These are phyloP conservation scores for Ataeniobius toweri DNA, from an alignment of 2,797 vertebrate genomes.

Conservation along the genomic window DNA sequence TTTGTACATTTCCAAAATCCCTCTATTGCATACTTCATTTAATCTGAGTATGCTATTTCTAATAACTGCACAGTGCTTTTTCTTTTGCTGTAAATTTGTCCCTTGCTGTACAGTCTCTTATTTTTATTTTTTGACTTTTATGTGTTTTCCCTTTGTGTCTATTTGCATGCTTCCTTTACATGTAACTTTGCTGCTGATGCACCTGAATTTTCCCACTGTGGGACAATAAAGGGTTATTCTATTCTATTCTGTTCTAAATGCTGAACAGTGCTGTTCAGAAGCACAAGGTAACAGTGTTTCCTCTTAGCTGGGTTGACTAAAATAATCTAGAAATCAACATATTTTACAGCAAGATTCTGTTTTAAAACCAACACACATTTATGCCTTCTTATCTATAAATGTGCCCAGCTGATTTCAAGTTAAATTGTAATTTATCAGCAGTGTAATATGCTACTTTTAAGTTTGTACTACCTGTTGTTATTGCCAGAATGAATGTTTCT, in stretches of 20 bases:
- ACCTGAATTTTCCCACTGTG: too few relatives aligned
- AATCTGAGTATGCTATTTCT: too few relatives aligned
- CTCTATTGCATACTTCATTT: too few relatives aligned
- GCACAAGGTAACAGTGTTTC: neutral
- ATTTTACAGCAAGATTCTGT: neutral
- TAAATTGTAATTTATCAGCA: neutral
- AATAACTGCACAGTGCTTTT: too few relatives aligned
- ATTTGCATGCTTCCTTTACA: too few relatives aligned
- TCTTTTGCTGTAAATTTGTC: too few relatives aligned
- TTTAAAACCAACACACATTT: neutral
- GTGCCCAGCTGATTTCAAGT: neutral
- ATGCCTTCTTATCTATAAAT: neutral
- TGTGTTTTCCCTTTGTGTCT: too few relatives aligned
- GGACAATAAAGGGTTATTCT: too few relatives aligned
- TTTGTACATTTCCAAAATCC: too few relatives aligned
- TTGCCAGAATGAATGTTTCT: neutral
- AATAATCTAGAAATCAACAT: neutral
- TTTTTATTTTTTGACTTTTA: too few relatives aligned
- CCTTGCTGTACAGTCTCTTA: too few relatives aligned
- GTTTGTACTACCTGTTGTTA: neutral
- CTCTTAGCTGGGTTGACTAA: neutral
- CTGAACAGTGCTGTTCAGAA: neutral
- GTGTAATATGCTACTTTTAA: neutral
- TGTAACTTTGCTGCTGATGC: too few relatives aligned
- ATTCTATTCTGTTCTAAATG: neutral